These are phyloP conservation scores for Gymnocheta viridis DNA, from an alignment of 2,888 invertebrate species.

Conservation along the genomic window DNA sequence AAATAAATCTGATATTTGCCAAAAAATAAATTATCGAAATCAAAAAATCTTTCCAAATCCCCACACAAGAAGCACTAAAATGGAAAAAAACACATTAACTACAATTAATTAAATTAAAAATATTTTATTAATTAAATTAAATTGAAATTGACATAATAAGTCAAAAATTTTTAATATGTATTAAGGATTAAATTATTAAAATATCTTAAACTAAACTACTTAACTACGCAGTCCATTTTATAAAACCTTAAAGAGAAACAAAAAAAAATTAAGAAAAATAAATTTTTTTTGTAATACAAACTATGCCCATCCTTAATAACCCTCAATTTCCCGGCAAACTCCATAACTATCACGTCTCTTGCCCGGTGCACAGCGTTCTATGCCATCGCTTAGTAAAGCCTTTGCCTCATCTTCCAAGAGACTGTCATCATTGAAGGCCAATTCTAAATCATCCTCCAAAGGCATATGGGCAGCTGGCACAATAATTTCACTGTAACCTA, in stretches of 20 bases:
- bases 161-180: background rate
- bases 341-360: constrained; percentile 87
- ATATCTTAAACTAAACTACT: constrained; percentile 41
- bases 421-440: constrained; percentile 73
- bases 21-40: too few relatives aligned
- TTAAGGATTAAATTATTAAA: constrained; percentile 4
- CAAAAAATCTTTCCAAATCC: too few relatives aligned
- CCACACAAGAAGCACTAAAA: too few relatives aligned
- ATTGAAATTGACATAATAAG: constrained; percentile 5
- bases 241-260: constrained; percentile 12
- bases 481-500: constrained; percentile 61
- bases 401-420: constrained; percentile 77
- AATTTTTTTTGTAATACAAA: background rate
- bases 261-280: background rate
- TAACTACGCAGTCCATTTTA: constrained; percentile 58
- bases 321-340: constrained; percentile 83
- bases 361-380: constrained; percentile 89
- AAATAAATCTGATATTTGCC: too few relatives aligned
- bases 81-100: background rate
- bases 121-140: constrained; percentile 11
- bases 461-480: constrained; percentile 70
- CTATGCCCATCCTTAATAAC: constrained; percentile 75
- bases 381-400: constrained; percentile 85
- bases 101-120: background rate
- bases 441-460: constrained; percentile 78